These are phyloP conservation scores for Cochlearius cochlearius DNA, from an alignment of 2,113 vertebrate species.

Conservation along the genomic window DNA sequence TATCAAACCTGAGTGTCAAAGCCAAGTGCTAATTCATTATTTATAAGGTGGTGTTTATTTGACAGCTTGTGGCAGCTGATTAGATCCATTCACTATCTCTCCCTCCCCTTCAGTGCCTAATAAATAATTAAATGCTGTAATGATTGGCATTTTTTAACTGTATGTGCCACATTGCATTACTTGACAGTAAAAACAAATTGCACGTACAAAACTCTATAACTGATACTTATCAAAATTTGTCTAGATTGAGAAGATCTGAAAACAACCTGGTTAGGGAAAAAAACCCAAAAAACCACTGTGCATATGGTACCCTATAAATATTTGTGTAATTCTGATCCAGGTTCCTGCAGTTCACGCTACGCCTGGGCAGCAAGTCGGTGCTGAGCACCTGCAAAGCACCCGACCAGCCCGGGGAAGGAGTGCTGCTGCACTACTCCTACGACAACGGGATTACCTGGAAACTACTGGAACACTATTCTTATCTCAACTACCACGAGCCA, in stretches of 20 bases:
- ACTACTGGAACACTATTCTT: slow-evolving; percentile 91
- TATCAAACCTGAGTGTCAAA: slow-evolving; percentile 73
- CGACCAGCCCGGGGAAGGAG: slow-evolving; percentile 92
- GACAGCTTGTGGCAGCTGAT: slow-evolving; percentile 80
- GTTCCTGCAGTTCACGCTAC: slow-evolving; percentile 94
- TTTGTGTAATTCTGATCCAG: slow-evolving; percentile 64
- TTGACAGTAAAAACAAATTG: slow-evolving; percentile 45
- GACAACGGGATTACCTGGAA: slow-evolving; percentile 98
- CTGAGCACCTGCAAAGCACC: slow-evolving; percentile 94
- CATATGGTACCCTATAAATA: not conserved
- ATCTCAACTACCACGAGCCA: slow-evolving; percentile 95
- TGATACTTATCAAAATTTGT: slow-evolving; percentile 24
- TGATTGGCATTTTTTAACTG: slow-evolving; percentile 72
- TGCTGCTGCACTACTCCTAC: slow-evolving; percentile 93
- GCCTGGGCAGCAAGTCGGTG: slow-evolving; percentile 92
- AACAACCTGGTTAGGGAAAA: not conserved
- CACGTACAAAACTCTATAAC: not conserved
- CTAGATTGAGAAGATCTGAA: slow-evolving; percentile 34
- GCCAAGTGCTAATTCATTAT: slow-evolving; percentile 78
- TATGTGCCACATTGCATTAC: slow-evolving; percentile 22
- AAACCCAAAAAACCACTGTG: not conserved
- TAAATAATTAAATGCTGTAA: slow-evolving; percentile 78
- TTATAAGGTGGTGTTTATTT: slow-evolving; percentile 79
- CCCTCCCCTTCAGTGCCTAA: slow-evolving; percentile 68
- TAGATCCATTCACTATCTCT: slow-evolving; percentile 70